Base-by-base conservation (phyloP, 1,140 invertebrate species). In the Rhagoletis pomonella region DNA sequence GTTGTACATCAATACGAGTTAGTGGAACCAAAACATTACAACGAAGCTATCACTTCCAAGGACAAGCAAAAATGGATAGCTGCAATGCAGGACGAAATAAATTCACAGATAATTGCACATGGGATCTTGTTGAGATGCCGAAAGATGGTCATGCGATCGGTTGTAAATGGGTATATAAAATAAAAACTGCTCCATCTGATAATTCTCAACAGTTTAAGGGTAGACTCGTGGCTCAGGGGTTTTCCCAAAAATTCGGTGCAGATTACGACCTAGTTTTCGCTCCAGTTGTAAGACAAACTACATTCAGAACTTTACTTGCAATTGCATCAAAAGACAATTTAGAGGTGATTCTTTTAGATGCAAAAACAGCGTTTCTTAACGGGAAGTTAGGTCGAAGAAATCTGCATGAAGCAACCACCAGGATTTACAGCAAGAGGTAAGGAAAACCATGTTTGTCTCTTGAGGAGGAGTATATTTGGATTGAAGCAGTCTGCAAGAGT, bases 331-430 rank as follows among this genome's bases (percentile, higher is more conserved):
- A 59, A 59, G 58, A 59, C 7, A 59, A 59, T 59, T 59, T 59
- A 59, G 12, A 81, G 91, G 81, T 89, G 4, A 42, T 73, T 14
- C 90, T 93, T 69, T 89, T 91, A 29, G 93, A 93, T 89, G 89
- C 90, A 2, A 90, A 89, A 39, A 93, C 90, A n/a, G 93, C 93
- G 0, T 94, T 94, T 88, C 88, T 94, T 0, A 88, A 94, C 90
- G 93, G 92, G 0, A 65, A 90, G 6, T 91, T 3, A 29, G 90
- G 89, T 55, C 92, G 59, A 87, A 29, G 84, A n/a, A 29, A 87
- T 88, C 17, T 77, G 90, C 88, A 90, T 93, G 88, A 60, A 86
- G 19, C 90, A 29, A 29, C 29, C 29, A 29, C 29, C 29, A 29
- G 29, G 29, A 29, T 29, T 29, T 29, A 29, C 29, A 88, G 81